Conservation (phyloP, 1,140 invertebrate genomes). For the Tetramorium simillimum region DNA sequence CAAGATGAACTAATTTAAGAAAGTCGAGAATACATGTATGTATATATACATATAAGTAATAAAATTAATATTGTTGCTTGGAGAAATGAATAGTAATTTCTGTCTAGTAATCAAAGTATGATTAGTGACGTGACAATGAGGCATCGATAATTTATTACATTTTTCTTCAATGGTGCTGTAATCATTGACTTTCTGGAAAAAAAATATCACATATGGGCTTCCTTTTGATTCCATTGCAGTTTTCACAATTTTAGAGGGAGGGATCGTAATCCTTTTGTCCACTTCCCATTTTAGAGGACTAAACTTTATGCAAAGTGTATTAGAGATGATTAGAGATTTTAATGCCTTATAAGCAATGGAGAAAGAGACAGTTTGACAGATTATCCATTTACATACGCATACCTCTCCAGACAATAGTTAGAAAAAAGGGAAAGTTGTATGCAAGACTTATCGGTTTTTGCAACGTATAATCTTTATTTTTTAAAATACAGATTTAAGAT, state of each 20-base stretch:
- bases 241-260: background rate
- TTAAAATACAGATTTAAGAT: background rate
- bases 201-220: too few species aligned
- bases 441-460: too few species aligned
- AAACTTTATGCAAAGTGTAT: too few species aligned
- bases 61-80: slow-evolving; percentile 2
- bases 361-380: too few species aligned
- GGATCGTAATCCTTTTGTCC: background rate
- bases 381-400: too few species aligned
- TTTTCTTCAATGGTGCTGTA: too few species aligned
- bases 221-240: background rate
- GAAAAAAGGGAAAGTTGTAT: too few species aligned
- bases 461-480: background rate
- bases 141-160: background rate
- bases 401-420: too few species aligned
- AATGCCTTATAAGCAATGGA: too few species aligned
- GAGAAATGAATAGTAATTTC: background rate
- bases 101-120: background rate
- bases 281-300: background rate
- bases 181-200: too few species aligned
- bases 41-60: background rate
- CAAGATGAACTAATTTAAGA: slow-evolving; percentile 18
- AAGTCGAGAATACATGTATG: background rate
- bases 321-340: too few species aligned
- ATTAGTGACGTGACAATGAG: background rate